Evolutionary conservation across 2,113 vertebrate species (phyloP).

Genomic region (Nycticryphes semicollaris): DNA sequence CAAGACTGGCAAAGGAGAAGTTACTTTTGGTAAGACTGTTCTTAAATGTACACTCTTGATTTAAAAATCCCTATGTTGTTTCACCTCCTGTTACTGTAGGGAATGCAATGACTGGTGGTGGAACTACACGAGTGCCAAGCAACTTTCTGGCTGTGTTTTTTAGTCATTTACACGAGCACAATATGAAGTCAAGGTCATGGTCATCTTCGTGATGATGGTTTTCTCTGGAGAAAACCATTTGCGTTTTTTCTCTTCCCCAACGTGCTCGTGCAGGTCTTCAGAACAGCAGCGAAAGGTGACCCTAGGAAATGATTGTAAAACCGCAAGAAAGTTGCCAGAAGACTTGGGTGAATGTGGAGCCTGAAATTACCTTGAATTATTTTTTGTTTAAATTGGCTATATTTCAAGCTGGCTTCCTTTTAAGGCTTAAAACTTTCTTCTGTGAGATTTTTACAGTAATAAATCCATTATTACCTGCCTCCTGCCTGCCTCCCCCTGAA

Average conservation of each 20-base stretch:
- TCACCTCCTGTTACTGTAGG: not conserved
- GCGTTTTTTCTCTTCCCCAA: not conserved
- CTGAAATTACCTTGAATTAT: conserved; percentile 11
- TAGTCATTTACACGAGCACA: not conserved
- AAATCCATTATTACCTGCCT: not conserved
- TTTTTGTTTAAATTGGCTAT: conserved; percentile 21
- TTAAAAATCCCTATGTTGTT: not conserved
- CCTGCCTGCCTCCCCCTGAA: rapidly evolving
- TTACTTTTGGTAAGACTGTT: conserved; percentile 83
- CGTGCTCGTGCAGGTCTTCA: not conserved
- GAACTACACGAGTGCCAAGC: not conserved
- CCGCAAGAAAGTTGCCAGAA: not conserved
- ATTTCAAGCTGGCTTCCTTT: conserved; percentile 3
- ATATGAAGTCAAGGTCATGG: not conserved
- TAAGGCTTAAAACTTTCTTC: not conserved
- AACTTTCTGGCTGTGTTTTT: not conserved
- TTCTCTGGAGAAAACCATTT: not conserved
- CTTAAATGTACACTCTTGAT: not conserved
- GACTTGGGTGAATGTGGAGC: not conserved
- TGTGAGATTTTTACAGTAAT: not conserved
- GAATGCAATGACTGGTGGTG: not conserved
- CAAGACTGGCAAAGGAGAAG: conserved; percentile 85
- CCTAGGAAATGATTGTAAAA: not conserved
- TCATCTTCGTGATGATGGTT: not conserved
- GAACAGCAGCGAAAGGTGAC: not conserved